Evolutionary conservation across 2,888 invertebrate species (phyloP), one percentile per base, ranked within the genome.

Genomic region (Hypomecis atomaria): DNA sequence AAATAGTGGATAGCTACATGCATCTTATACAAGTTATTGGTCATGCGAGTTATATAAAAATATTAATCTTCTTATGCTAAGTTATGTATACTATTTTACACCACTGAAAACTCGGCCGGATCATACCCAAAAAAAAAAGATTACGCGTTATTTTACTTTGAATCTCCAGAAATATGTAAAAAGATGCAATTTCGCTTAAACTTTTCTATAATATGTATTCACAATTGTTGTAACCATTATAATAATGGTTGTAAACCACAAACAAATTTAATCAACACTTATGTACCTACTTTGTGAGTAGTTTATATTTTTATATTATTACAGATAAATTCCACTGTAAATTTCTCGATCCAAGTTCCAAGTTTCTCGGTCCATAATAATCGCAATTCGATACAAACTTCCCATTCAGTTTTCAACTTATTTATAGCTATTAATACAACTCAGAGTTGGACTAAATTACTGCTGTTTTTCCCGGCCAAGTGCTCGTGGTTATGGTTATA

Each of bases 1-100:
- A 67, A 64, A 67, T 40, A 43, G 47, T 69, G 55, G 66, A 75
- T 71, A 62, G 71, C 70, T 65, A 72, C 59, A 57, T 60, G 57
- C 52, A 61, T 65, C 60, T 61, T 61, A 65, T 56, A 65, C 57
- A 66, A 63, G 78, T 70, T 79, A 77, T 90, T 90, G 90, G 90
- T 90, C 90, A 79, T 78, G 76, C 74, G 67, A 79, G 72, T 77
- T 23, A 82, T 90, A 90, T 78, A 90, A 90, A 90, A 90, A 90
- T 90, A 90, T 87, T 79, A 81, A 83, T 80, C 76, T 50, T 45
- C 64, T 64, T 64, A 64, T 10, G 6, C 55, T 64, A 59, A 40
- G 9, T 8, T 56, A 52, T 10, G 38, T 37, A 37, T 9, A 44
- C 43, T 59, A 52, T 40, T 42, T 64, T 45, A 53, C 59, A 59